A percentile compares a stretch with the other conserved stretches of the same genome.
These are phyloP conservation scores for Conchocele bisecta DNA, from an alignment of 2,888 invertebrate genomes.

Conservation along the genomic window DNA sequence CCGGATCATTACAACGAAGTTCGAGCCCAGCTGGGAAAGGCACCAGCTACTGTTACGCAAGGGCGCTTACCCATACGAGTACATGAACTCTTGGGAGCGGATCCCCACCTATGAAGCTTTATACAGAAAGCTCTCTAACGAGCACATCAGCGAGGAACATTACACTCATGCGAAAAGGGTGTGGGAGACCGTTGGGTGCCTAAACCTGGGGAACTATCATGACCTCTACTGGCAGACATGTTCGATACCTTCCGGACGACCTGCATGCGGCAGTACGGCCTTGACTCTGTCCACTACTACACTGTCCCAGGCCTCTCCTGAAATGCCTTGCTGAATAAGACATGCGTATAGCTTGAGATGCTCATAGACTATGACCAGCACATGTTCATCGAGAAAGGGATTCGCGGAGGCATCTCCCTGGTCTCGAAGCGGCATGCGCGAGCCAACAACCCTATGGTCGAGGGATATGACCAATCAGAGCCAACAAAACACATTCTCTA, in stretches of 20 bases:
- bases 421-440: neutral
- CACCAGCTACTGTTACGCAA: neutral
- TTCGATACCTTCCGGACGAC: neutral
- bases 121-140: neutral
- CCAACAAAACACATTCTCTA: neutral
- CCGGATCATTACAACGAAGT: too few relatives aligned
- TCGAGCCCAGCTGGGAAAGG: too few relatives aligned
- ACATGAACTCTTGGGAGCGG: neutral
- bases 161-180: neutral
- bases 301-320: neutral
- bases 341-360: neutral
- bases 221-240: neutral
- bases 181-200: neutral
- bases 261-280: neutral
- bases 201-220: too few relatives aligned
- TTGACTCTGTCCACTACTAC: neutral
- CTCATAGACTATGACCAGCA: neutral
- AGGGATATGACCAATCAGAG: neutral
- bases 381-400: neutral
- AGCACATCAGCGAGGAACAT: neutral
- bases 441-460: neutral
- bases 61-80: neutral
- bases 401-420: too few relatives aligned
- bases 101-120: neutral
- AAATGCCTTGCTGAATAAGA: neutral